Conservation (phyloP, 2,888 invertebrate species). For the Amphipyra berbera region DNA sequence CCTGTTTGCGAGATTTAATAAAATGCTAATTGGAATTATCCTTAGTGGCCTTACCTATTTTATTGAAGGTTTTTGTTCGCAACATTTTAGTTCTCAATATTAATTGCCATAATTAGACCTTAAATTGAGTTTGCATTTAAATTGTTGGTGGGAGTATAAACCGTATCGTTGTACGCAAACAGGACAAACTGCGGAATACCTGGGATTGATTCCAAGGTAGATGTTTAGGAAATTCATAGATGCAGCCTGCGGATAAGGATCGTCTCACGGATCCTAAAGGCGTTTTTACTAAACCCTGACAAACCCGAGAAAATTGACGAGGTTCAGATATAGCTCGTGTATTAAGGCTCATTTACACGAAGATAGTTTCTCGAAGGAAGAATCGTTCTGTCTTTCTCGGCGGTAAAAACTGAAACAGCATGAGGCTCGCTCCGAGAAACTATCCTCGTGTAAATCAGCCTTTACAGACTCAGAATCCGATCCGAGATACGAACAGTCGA, state of each 20-base stretch:
- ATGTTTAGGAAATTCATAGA: not conserved
- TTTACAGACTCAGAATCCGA: too few species aligned
- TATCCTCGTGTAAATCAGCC: too few species aligned
- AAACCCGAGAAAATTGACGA: too few species aligned
- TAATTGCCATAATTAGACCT: conserved; percentile 9
- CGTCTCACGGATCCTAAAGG: not conserved
- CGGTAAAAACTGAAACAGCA: too few species aligned
- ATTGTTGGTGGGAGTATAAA: not conserved
- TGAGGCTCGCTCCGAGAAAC: too few species aligned
- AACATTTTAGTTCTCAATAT: conserved; percentile 11
- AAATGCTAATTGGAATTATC: conserved; percentile 62
- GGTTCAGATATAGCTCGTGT: too few species aligned
- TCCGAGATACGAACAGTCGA: too few species aligned
- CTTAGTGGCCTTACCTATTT: conserved; percentile 43
- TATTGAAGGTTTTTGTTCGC: conserved; percentile 24
- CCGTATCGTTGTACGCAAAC: not conserved
- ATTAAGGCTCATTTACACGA: too few species aligned
- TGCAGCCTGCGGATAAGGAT: too few species aligned
- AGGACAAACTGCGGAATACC: not conserved
- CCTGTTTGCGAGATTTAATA: conserved; percentile 72
- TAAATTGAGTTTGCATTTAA: conserved; percentile 7
- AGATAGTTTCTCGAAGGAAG: too few species aligned
- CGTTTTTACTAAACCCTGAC: not conserved
- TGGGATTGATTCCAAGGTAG: not conserved
- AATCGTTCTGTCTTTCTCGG: too few species aligned